phyloP scores from a whole-genome alignment of 2,113 vertebrate genomes.

The Poicephalus meyeri region DNA sequence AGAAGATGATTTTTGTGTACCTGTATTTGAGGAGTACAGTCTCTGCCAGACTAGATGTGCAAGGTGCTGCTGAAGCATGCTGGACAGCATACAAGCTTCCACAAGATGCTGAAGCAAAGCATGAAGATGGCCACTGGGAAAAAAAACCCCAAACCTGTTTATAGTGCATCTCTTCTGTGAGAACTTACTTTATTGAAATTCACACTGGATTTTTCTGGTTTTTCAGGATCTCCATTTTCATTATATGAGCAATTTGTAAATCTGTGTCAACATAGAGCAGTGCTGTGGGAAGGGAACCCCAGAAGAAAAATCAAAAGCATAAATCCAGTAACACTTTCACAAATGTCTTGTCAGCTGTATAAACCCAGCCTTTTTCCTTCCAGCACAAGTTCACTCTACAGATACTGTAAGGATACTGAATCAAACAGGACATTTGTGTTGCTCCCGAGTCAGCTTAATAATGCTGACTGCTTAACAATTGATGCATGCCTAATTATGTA shows the following conservation, averaged over 20 bases:
- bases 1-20: background rate
- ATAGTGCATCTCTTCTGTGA: background rate
- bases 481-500: background rate
- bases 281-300: background rate
- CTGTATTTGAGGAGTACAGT: background rate
- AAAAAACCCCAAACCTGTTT: background rate
- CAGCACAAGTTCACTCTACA: background rate
- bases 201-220: background rate
- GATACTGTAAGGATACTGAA: background rate
- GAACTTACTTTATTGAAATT: background rate
- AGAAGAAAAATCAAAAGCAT: background rate
- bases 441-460: background rate
- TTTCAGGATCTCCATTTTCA: background rate
- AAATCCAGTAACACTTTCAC: background rate
- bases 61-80: background rate
- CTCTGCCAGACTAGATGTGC: background rate
- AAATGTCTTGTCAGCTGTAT: background rate
- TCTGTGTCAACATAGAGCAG: background rate
- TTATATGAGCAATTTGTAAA: fast-evolving
- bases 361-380: background rate
- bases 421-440: background rate
- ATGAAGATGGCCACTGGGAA: background rate
- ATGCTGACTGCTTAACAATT: background rate
- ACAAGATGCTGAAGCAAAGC: background rate
- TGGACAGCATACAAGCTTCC: background rate